Evolutionary conservation across 37 sponge, comb jelly and placozoan genomes (phyloP).

Genomic region (Ianthella basta): DNA sequence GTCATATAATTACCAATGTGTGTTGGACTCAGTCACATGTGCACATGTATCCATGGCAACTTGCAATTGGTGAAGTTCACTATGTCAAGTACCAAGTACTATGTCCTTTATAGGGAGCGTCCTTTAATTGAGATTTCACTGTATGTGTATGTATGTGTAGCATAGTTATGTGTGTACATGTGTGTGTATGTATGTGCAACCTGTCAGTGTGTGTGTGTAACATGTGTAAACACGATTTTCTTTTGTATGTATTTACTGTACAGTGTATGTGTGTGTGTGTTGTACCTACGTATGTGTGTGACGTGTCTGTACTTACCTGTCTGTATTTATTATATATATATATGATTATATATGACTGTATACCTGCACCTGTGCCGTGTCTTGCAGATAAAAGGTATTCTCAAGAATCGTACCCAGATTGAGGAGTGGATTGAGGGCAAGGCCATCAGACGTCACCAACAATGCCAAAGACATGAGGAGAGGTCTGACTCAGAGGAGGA

Average conservation of each 20-base stretch:
- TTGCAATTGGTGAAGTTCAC: no score
- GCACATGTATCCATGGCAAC: no score
- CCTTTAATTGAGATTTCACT: no score
- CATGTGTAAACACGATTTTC: no score
- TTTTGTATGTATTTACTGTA: no score
- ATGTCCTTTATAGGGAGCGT: no score
- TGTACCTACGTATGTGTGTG: background rate
- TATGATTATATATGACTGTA: background rate
- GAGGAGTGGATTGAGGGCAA: constrained; percentile 91
- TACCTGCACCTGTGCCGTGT: background rate
- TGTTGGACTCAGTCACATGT: no score
- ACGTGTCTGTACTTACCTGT: background rate
- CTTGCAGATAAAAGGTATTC: constrained; percentile 66
- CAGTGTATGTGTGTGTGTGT: constrained; percentile 9
- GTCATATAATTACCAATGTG: no score
- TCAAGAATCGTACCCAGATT: constrained; percentile 75
- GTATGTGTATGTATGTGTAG: no score
- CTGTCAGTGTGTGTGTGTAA: constrained; percentile 13
- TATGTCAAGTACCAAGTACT: no score
- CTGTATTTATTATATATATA: no score
- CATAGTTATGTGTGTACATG: background rate
- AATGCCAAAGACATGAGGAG: background rate
- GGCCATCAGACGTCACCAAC: constrained; percentile 9
- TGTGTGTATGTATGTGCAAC: background rate
- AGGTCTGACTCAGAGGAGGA: background rate